Evolutionary conservation across 2,113 vertebrate genomes (phyloP), one percentile per base, ranked within the genome.

Genomic region (Callocephalon fimbriatum): DNA sequence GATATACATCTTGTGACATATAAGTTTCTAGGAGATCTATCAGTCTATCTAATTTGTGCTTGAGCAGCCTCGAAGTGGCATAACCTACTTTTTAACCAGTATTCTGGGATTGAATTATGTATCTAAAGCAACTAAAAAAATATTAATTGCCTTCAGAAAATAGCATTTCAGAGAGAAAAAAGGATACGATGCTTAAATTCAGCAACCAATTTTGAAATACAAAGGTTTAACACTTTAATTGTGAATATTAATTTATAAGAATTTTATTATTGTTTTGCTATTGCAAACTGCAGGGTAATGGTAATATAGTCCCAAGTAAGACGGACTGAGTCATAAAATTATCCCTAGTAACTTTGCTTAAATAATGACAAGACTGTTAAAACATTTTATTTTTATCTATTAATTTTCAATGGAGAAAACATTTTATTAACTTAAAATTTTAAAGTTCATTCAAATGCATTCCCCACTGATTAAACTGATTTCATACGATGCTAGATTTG

Each of bases 381-480:
- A 58, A 38, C 9, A 32, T 63, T 62, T 58, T 0, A 17, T 42
- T 29, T 77, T 44, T 79, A 45, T 62, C 10, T 67, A 59, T 42
- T 35, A 17, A 58, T 63, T 74, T 63, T 78, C 21, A 74, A 32
- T 47, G 7, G 3, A 68, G 5, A 66, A 56, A 77, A 1, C 10
- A 4, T 27, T 83, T 20, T 40, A 14, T 79, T 66, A 62, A 37
- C 8, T 6, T 20, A 65, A 3, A 48, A n/a, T n/a, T 83, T 72
- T 27, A 10, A 80, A 73, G 10, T 20, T 76, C 58, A 65, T 32
- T 17, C 0, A 4, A 61, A 71, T 23, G 1, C 2, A 48, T 66
- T 74, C 4, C 22, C 4, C 11, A 12, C 4, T 40, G 10, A 47
- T 65, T 35, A 56, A 88, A 70, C 0, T 4, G 0, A 2, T 8